Percentiles rank a stretch among this genome's conserved stretches.
These are phyloP conservation scores for Galemys pyrenaicus DNA, from an alignment of 2,113 vertebrate genomes.

Conservation along the genomic window DNA sequence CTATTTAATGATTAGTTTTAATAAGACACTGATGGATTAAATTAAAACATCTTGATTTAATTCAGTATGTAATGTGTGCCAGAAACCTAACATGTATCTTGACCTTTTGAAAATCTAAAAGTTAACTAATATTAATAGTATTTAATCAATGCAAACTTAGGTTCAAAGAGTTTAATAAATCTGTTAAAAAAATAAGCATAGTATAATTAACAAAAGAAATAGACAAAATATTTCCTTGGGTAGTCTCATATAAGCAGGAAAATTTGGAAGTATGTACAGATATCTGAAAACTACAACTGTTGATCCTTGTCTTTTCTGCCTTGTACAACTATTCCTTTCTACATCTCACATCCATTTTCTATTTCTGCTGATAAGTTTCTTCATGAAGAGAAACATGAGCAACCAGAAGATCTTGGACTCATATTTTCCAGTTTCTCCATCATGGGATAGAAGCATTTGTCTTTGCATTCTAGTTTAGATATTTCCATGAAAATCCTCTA, in stretches of 20 bases:
- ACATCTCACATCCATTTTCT: background rate
- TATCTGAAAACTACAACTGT: background rate
- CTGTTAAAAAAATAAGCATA: background rate
- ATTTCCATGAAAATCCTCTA: background rate
- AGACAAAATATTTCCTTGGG: background rate
- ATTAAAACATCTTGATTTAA: background rate
- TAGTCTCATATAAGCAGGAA: background rate
- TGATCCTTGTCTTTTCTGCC: background rate
- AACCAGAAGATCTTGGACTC: background rate
- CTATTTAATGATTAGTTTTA: background rate
- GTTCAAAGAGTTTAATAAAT: background rate
- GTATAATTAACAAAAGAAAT: background rate
- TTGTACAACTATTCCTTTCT: background rate
- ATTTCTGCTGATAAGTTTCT: background rate
- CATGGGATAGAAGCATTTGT: accelerated
- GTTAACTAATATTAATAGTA: background rate
- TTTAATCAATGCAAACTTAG: background rate
- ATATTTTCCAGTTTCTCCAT: background rate
- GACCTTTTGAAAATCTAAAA: background rate
- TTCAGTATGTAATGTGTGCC: background rate
- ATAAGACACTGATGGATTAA: background rate
- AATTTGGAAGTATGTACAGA: background rate
- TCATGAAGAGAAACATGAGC: background rate
- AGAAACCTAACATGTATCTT: background rate
- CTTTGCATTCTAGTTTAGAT: background rate